Conservation (phyloP, 1,140 invertebrate genomes). For the Maconellicoccus hirsutus region DNA sequence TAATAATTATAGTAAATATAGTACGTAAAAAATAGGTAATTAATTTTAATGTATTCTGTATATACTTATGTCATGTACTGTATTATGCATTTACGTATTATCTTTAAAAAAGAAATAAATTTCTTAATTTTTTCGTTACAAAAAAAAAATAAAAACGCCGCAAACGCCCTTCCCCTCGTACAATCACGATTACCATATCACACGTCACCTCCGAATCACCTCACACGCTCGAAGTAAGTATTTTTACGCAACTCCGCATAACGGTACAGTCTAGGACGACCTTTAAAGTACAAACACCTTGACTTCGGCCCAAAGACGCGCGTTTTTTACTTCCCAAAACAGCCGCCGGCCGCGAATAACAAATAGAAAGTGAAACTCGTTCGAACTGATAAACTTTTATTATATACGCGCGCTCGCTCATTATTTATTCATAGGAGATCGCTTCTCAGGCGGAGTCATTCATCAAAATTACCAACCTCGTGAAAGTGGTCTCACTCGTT, state of each 20-base stretch:
- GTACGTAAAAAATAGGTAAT: too few relatives aligned
- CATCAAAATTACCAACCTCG: conserved; percentile 18
- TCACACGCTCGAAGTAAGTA: too few relatives aligned
- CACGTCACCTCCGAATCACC: too few relatives aligned
- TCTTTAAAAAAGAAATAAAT: too few relatives aligned
- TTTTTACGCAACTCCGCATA: neutral
- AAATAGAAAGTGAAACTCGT: conserved; percentile 22
- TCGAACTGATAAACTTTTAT: conserved; percentile 18
- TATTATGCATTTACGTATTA: too few relatives aligned
- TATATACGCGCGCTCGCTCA: neutral
- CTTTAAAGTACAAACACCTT: neutral
- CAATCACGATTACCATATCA: too few relatives aligned
- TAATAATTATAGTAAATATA: too few relatives aligned
- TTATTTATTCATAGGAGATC: conserved; percentile 18
- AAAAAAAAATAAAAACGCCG: too few relatives aligned
- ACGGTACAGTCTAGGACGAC: neutral
- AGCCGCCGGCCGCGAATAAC: neutral
- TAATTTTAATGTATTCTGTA: too few relatives aligned
- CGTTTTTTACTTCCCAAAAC: neutral
- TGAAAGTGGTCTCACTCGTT: conserved; percentile 20
- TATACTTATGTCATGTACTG: too few relatives aligned
- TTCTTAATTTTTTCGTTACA: too few relatives aligned
- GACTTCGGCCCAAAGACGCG: neutral
- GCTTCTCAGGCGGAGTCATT: conserved; percentile 18
- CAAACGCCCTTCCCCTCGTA: too few relatives aligned